Percentiles rank a stretch among this genome's conserved stretches.
Conservation (phyloP, 1,140 invertebrate species). For the Euwallacea fornicatus region DNA sequence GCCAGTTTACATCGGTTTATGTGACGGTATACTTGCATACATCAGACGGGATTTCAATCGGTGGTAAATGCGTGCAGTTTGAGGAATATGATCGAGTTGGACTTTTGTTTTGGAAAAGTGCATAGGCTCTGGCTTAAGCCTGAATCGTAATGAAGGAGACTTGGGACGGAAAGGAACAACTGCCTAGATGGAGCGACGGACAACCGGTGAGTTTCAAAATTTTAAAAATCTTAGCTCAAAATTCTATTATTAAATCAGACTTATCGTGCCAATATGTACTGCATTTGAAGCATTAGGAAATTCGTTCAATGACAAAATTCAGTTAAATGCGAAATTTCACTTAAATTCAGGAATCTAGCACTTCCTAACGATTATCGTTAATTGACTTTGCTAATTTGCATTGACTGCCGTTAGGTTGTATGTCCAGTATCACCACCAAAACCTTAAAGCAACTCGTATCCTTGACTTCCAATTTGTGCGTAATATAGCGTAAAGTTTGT, state of each 20-base stretch:
- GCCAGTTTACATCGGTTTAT: background rate
- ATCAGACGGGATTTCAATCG: too few relatives aligned
- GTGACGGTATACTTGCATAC: too few relatives aligned
- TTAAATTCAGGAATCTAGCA: background rate
- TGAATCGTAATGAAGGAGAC: constrained; percentile 32
- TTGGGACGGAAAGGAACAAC: constrained; percentile 22
- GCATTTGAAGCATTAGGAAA: too few relatives aligned
- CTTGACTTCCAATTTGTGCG: background rate
- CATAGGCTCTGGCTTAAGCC: too few relatives aligned
- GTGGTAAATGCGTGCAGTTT: too few relatives aligned
- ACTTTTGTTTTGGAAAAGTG: too few relatives aligned
- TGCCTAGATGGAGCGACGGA: constrained; percentile 27
- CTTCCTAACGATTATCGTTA: constrained; percentile 1
- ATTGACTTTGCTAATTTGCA: constrained; percentile 12
- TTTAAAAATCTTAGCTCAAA: background rate
- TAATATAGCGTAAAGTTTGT: constrained; percentile 5
- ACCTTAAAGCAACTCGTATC: too few relatives aligned
- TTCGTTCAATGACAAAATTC: too few relatives aligned
- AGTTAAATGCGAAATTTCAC: too few relatives aligned
- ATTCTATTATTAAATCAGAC: background rate
- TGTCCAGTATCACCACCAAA: too few relatives aligned
- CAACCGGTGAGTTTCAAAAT: constrained; percentile 38
- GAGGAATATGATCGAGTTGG: too few relatives aligned
- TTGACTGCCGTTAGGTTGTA: too few relatives aligned
- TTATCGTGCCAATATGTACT: background rate